Base-by-base conservation (phyloP, 1,140 invertebrate species). In the Thaumetopoea pityocampa region DNA sequence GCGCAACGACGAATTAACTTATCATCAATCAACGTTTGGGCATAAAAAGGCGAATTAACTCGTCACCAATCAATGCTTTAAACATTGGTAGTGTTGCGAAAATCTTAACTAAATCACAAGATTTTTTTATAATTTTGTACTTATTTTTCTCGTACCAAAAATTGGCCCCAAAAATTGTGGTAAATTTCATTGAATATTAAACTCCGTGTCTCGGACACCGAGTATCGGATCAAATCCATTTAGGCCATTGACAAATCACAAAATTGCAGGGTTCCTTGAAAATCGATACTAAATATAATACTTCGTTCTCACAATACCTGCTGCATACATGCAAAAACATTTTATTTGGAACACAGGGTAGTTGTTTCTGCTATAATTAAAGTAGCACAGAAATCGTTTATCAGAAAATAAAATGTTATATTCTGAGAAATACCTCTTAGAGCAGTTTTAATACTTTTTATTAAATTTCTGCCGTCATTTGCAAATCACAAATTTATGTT, bases 121-220 rank as follows among this genome's bases (percentile, higher is more conserved):
- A 78, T 65, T 63, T 61, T 63, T 50, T 62, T 70, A 10, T 33
- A 63, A 68, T 74, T 81, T 82, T 82, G 77, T 82, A 82, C 77
- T 82, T 69, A 61, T 57, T 66, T 59, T 70, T 71, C 62, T 77
- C 74, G 70, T 70, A 64, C 51, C n/a, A n/a, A n/a, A 45, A 61
- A 67, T 73, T 82, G 77, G 74, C 72, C 77, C 77, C 74, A 73
- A 64, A 77, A 65, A 63, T 71, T 74, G 48, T 73, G 65, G 60
- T 50, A 69, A 68, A 59, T 48, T 44, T 38, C 15, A 36, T 51
- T 40, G 32, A 29, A 35, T 56, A 30, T 15, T 22, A 40, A 40
- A 15, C 2, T 9, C 18, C 19, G 9, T 19, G 14, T 15, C 19
- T 10, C 3, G 10, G 5, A 17, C 18, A 14, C 28, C 19, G 12